A percentile compares a stretch with the other conserved stretches of the same genome.
Evolutionary conservation across 35 echinoderm and acorn worm species (phyloP).

Genomic region (Apostichopus japonicus): DNA sequence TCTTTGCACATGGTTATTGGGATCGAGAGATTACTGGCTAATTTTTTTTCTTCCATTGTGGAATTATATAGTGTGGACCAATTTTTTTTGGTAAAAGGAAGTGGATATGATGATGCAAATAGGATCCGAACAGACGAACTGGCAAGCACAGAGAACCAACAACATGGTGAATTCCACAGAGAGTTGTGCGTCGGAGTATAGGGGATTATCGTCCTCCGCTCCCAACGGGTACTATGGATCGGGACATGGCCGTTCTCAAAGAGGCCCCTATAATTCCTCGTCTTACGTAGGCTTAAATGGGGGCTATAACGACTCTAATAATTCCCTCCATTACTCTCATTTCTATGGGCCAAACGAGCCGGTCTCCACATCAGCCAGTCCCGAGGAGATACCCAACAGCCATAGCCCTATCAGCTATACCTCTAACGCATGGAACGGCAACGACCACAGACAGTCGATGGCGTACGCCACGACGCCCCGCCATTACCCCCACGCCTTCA

Average conservation of each 20-base stretch:
- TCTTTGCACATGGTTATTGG: neutral
- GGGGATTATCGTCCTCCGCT: conserved; percentile 17
- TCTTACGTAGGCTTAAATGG: conserved; percentile 39
- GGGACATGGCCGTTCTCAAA: conserved; percentile 31
- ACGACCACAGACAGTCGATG: conserved; percentile 35
- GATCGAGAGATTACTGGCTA: neutral
- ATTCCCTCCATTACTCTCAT: conserved; percentile 53
- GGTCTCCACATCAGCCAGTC: conserved; percentile 5
- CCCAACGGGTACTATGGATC: conserved; percentile 46
- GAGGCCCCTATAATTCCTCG: conserved; percentile 12
- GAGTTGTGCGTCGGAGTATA: conserved; percentile 51
- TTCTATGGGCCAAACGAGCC: conserved; percentile 46
- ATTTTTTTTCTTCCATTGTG: neutral
- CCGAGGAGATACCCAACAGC: neutral
- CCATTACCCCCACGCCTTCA: conserved; percentile 53
- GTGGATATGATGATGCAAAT: conserved; percentile 26
- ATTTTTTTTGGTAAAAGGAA: neutral
- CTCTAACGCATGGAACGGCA: conserved; percentile 42
- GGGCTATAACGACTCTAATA: conserved; percentile 48
- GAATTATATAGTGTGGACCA: neutral
- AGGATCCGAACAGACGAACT: conserved; percentile 13
- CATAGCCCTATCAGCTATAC: conserved; percentile 50
- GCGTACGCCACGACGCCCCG: conserved; percentile 53
- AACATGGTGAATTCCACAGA: conserved; percentile 54
- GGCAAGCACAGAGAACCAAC: neutral